Evolutionary conservation across 2,113 vertebrate species (phyloP).

Genomic region (Pica pica): DNA sequence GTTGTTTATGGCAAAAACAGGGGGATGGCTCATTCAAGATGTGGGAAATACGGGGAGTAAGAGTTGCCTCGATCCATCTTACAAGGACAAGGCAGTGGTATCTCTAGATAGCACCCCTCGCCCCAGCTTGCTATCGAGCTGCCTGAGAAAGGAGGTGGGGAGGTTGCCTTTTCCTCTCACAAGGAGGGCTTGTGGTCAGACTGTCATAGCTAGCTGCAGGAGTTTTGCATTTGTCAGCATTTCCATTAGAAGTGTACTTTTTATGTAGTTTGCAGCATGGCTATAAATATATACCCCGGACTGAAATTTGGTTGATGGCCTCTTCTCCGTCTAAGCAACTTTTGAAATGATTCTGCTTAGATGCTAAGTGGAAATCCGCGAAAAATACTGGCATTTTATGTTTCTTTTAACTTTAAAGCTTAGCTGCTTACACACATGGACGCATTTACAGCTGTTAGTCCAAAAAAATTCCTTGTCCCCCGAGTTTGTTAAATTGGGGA

Average conservation of each 20-base stretch:
- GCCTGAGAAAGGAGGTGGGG: neutral
- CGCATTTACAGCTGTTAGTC: neutral
- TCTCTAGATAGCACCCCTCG: neutral
- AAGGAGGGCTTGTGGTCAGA: neutral
- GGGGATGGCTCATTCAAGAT: slow-evolving; percentile 30
- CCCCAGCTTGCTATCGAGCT: neutral
- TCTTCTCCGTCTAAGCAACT: neutral
- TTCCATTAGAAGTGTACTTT: slow-evolving; percentile 18
- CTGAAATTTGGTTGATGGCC: neutral
- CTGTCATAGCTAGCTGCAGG: neutral
- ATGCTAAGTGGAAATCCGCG: neutral
- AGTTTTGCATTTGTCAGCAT: slow-evolving; percentile 26
- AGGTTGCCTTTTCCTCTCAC: neutral
- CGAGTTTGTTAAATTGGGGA: neutral
- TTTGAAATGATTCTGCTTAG: neutral
- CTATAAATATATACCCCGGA: neutral
- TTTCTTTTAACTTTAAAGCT: neutral
- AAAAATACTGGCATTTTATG: neutral
- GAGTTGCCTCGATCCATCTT: neutral
- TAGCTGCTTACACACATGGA: neutral
- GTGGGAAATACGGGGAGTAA: slow-evolving; percentile 18
- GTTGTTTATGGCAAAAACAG: slow-evolving; percentile 49
- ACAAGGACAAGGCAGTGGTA: neutral
- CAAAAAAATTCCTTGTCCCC: neutral
- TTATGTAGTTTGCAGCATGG: neutral